Evolutionary conservation across 2,888 invertebrate species (phyloP), one percentile per base, ranked within the genome.

Genomic region (Pimpla rufipes): DNA sequence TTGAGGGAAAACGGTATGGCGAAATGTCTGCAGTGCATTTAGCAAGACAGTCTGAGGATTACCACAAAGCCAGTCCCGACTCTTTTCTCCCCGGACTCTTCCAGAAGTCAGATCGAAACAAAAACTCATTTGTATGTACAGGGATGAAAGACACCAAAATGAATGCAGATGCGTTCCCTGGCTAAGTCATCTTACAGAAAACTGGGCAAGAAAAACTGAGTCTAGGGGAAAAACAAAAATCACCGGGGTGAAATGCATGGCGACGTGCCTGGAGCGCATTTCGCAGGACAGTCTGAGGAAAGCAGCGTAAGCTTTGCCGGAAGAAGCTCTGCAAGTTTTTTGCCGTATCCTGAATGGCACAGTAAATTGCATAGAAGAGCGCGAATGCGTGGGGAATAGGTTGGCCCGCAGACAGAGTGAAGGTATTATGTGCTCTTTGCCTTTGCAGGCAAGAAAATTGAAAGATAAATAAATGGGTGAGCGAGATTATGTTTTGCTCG

Each of bases 401-500:
- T 57, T 40, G 77, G 76, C 67, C 50, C 70, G 59, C 23, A 67
- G 68, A 78, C 37, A 18, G 75, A 62, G 66, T 59, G 23, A 78
- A 35, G 55, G 45, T 81, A 64, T 83, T 73, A 64, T 70, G 57
- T 35, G 73, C 79, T 79, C 77, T 81, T 85, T 57, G 67, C 66
- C 62, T 50, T 57, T 59, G 57, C 42, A 23, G 42, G 57, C 47
- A 67, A 79, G 83, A 82, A 82, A 83, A 86, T 86, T 86, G 86
- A 84, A 86, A 85, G 81, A 86, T 85, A 85, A 85, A 86, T 86
- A 82, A 86, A 85, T 86, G 82, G 86, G 71, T 75, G 66, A 80
- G 77, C 79, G 75, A 83, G 67, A 83, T 86, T 85, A 84, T 85
- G 75, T 82, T 83, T 82, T 42, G 79, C 59, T 59, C 62, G 74